Base-by-base conservation (phyloP, 2,113 vertebrate genomes). In the Isurus oxyrinchus region DNA sequence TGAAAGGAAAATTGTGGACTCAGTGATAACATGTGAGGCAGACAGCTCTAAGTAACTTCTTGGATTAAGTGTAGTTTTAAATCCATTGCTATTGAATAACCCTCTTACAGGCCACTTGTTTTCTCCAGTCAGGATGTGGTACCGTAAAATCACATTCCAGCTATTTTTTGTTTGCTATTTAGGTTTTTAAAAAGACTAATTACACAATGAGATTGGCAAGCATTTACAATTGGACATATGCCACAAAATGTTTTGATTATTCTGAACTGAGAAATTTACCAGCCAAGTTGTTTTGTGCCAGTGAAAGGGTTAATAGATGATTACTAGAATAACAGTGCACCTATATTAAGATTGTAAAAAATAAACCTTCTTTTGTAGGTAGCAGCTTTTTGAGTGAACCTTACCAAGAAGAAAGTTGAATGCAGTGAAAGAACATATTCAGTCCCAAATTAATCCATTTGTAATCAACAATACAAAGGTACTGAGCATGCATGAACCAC, bases 401-500 rank as follows among this genome's bases (percentile, higher is more conserved):
- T 35, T 55, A 95, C 49, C 66, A 69, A 53, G 21, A 95, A 95
- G 87, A 95, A 72, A 72, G 44, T 95, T 35, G 44, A 95, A 95
- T 53, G 40, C 69, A 72, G 94, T 95, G 94, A 55, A 72, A 72
- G 94, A 72, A 95, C 94, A 95, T 67, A 55, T 72, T 95, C 66
- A 72, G 66, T 49, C 67, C 94, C 94, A 95, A 95, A 95, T 95
- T 95, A 95, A 95, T 72, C 66, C 44, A 63, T 49, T 53, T 95
- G 69, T 95, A 86, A 96, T 88, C 95, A 94, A 96, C 63, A 95
- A 63, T 63, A 13, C 69, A 87, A 57, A 86, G 96, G 84, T 96
- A 97, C 88, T 86, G 63, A 96, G 96, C 97, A 97, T 97, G 97
- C 97, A 97, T 96, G 96, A 96, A 87, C 95, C 96, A 96, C 96